Evolutionary conservation across 1,140 invertebrate genomes (phyloP).

Genomic region (Diabrotica virgifera): DNA sequence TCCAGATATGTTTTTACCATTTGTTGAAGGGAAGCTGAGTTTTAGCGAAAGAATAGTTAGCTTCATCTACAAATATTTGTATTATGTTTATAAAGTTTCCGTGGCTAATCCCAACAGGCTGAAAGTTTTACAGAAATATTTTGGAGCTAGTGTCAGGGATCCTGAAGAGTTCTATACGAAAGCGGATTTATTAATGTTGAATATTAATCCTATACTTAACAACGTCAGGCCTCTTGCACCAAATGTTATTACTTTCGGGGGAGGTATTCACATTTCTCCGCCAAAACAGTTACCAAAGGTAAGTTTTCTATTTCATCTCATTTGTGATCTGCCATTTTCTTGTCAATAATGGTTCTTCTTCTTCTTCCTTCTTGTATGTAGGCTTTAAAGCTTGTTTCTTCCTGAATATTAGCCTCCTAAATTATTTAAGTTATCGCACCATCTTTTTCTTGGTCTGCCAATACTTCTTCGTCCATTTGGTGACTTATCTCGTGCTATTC

Average conservation of each 20-base stretch:
- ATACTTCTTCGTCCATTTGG: no score
- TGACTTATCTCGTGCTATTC: no score
- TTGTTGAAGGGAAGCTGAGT: background rate
- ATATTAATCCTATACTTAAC: constrained; percentile 24
- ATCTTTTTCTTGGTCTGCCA: no score
- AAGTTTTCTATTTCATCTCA: background rate
- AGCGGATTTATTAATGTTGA: constrained; percentile 20
- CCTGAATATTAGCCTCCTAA: no score
- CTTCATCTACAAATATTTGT: background rate
- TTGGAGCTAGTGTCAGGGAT: constrained; percentile 11
- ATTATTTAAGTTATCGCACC: no score
- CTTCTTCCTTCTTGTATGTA: no score
- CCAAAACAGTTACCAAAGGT: constrained; percentile 21
- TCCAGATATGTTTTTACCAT: constrained; percentile 11
- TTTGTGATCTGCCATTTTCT: no score
- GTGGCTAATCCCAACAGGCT: background rate
- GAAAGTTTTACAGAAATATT: constrained; percentile 14
- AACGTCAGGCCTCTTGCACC: constrained; percentile 10
- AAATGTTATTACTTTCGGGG: constrained; percentile 11
- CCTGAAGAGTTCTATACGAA: background rate
- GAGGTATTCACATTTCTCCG: constrained; percentile 6
- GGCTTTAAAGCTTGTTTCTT: no score
- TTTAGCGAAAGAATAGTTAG: constrained; percentile 13
- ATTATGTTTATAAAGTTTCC: background rate
- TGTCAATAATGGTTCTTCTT: no score